Percentiles rank a stretch among this genome's conserved stretches.
Conservation (phyloP, 2,888 invertebrate species). For the Caenorhabditis parvicauda region DNA sequence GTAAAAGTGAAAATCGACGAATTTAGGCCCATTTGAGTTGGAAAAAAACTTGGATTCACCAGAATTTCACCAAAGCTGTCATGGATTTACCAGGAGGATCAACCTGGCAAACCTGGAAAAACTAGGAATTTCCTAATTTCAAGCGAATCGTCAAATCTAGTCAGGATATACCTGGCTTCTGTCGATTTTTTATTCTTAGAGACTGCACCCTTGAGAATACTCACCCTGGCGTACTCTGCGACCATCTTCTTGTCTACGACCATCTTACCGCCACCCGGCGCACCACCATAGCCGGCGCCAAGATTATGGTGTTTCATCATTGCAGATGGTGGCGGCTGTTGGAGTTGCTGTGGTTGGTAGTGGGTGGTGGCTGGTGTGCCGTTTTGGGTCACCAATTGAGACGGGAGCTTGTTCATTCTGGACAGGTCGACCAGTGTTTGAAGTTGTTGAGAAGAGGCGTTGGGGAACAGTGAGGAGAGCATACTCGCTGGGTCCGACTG, state of each 20-base stretch:
- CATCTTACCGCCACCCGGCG: conserved; percentile 28
- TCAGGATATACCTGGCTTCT: too few relatives aligned
- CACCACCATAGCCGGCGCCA: conserved; percentile 2
- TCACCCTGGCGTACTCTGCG: conserved; percentile 26
- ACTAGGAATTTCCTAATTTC: too few relatives aligned
- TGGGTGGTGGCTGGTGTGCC: background rate
- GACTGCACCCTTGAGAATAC: too few relatives aligned
- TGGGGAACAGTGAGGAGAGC: conserved; percentile 26
- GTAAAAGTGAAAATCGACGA: too few relatives aligned
- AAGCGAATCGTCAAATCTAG: too few relatives aligned
- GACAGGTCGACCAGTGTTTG: conserved; percentile 25
- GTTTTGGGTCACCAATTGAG: conserved; percentile 8
- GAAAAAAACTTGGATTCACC: too few relatives aligned
- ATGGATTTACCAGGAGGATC: too few relatives aligned
- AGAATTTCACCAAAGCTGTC: too few relatives aligned
- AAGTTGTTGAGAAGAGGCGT: conserved; percentile 22
- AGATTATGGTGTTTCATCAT: background rate
- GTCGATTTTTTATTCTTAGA: too few relatives aligned
- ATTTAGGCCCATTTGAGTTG: too few relatives aligned
- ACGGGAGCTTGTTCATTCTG: conserved; percentile 23
- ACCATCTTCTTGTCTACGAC: conserved; percentile 16
- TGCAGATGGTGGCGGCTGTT: background rate
- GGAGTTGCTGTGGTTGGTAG: background rate
- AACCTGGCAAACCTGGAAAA: too few relatives aligned
- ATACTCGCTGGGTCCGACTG: conserved; percentile 13